phyloP scores from a whole-genome alignment of 2,113 vertebrate species.

The Abramis brama region DNA sequence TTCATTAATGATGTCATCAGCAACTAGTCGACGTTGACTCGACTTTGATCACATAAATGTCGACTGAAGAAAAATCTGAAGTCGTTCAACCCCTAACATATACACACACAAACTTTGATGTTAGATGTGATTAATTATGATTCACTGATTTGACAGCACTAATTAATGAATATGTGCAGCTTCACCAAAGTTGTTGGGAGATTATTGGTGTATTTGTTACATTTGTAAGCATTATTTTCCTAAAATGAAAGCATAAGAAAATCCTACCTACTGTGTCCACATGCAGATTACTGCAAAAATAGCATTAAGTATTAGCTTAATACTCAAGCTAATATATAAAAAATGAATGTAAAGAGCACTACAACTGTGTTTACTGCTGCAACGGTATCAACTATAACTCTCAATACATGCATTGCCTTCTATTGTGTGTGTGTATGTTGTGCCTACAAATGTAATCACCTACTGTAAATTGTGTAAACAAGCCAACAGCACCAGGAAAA shows the following conservation, averaged over 20 bases:
- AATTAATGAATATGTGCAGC: background rate
- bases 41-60: too few species aligned
- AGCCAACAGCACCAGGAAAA: background rate
- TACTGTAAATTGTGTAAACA: conserved; percentile 16
- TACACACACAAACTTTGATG: too few species aligned
- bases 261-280: background rate
- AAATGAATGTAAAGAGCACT: background rate
- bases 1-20: too few species aligned
- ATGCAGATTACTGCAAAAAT: background rate
- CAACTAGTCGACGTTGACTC: too few species aligned
- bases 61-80: too few species aligned
- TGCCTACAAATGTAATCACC: background rate
- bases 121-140: too few species aligned
- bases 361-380: background rate
- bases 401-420: background rate
- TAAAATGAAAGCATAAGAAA: background rate
- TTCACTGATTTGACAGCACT: too few species aligned
- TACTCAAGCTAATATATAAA: background rate
- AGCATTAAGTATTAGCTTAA: background rate
- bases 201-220: background rate
- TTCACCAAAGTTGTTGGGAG: background rate
- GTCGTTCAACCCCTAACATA: too few species aligned
- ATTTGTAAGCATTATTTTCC: background rate
- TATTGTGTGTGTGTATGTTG: background rate
- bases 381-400: background rate